phyloP scores from a whole-genome alignment of 2,113 vertebrate species.

The Eulemur macaco region DNA sequence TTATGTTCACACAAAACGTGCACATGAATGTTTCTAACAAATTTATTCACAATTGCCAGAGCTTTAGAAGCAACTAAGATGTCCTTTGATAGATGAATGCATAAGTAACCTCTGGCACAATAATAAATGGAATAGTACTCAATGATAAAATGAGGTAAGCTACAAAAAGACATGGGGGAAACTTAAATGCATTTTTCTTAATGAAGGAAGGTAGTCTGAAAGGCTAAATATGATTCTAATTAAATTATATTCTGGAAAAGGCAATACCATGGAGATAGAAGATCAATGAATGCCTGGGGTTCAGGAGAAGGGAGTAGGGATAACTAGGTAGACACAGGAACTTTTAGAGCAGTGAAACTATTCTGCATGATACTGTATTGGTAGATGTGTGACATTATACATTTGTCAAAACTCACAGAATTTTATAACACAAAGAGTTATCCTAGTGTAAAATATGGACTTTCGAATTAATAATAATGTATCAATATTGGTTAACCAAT shows the following conservation, averaged over 20 bases:
- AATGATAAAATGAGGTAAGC: background rate
- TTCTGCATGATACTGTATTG: background rate
- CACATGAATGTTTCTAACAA: too few species aligned
- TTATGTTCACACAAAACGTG: too few species aligned
- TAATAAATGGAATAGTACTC: background rate
- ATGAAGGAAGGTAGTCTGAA: background rate
- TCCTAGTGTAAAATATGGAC: background rate
- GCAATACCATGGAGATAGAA: background rate
- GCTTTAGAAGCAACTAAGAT: too few species aligned
- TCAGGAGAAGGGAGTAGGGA: background rate
- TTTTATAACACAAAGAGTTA: background rate
- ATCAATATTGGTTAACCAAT: background rate
- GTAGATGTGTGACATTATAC: background rate
- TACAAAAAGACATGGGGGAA: background rate
- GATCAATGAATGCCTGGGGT: background rate
- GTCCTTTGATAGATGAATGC: too few species aligned
- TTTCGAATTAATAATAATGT: background rate
- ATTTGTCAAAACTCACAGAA: background rate
- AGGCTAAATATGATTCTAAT: background rate
- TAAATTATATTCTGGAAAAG: background rate
- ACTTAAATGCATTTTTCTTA: background rate
- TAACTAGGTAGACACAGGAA: background rate
- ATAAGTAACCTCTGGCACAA: background rate
- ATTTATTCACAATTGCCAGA: too few species aligned
- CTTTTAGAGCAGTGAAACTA: background rate